Evolutionary conservation across 1,140 invertebrate species (phyloP).

Genomic region (Archegozetes longisetosus): DNA sequence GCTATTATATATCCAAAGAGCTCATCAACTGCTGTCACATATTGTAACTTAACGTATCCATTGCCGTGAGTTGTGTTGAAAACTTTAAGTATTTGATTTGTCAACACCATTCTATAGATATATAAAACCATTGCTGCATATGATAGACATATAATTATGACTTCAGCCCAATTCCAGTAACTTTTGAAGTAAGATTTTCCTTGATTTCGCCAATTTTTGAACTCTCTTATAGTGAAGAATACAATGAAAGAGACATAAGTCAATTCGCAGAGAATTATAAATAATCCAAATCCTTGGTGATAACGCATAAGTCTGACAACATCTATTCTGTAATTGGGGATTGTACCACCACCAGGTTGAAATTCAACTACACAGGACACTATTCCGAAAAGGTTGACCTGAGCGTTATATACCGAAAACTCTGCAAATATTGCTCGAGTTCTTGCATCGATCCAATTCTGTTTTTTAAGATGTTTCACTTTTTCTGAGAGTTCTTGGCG

Average conservation of each 20-base stretch:
- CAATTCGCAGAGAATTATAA: slow-evolving; percentile 29
- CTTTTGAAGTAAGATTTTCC: slow-evolving; percentile 30
- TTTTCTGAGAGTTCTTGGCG: slow-evolving; percentile 25
- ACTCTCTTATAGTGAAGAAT: slow-evolving; percentile 34
- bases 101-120: slow-evolving; percentile 31
- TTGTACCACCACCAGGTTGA: slow-evolving; percentile 34
- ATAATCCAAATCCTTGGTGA: slow-evolving; percentile 25
- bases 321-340: slow-evolving; percentile 36
- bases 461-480: slow-evolving; percentile 28
- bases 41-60: slow-evolving; percentile 37
- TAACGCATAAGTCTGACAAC: slow-evolving; percentile 29
- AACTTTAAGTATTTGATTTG: slow-evolving; percentile 28
- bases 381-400: slow-evolving; percentile 36
- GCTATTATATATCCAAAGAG: slow-evolving; percentile 32
- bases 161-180: slow-evolving; percentile 36
- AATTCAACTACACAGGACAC: slow-evolving; percentile 36
- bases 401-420: slow-evolving; percentile 41
- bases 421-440: slow-evolving; percentile 41
- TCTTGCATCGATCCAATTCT: slow-evolving; percentile 37
- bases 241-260: slow-evolving; percentile 32
- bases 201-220: slow-evolving; percentile 25
- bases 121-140: slow-evolving; percentile 33
- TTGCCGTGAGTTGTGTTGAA: slow-evolving; percentile 30
- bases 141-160: slow-evolving; percentile 30
- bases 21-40: slow-evolving; percentile 34